A percentile compares a stretch with the other conserved stretches of the same genome.
These are phyloP conservation scores for Danionella cerebrum DNA, from an alignment of 2,113 vertebrate species.

Conservation along the genomic window DNA sequence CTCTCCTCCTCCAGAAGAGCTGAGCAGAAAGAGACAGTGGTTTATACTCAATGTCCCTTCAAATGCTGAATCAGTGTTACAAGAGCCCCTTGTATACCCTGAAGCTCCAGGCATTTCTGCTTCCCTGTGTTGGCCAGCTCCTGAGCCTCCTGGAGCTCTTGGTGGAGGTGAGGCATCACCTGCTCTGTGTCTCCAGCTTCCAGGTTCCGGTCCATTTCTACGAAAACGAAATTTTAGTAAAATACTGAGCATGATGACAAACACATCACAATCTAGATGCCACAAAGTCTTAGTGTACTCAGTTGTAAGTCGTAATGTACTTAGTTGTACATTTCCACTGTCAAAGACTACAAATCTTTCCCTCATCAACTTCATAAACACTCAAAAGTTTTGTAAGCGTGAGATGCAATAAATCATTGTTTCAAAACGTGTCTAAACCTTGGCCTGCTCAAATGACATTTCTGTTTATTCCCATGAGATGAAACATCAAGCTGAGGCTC, in stretches of 20 bases:
- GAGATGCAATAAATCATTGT: too few relatives aligned
- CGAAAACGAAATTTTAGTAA: slow-evolving; percentile 31
- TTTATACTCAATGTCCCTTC: background rate
- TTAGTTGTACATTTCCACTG: too few relatives aligned
- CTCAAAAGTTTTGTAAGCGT: too few relatives aligned
- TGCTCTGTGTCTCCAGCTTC: slow-evolving; percentile 83
- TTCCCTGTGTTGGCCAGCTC: slow-evolving; percentile 90
- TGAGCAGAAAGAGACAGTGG: slow-evolving; percentile 46
- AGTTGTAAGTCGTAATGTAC: too few relatives aligned
- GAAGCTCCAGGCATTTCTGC: slow-evolving; percentile 92
- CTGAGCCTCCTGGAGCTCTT: slow-evolving; percentile 89
- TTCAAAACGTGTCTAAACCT: too few relatives aligned
- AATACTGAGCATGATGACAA: background rate
- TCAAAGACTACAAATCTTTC: too few relatives aligned
- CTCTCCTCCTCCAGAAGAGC: slow-evolving; percentile 92
- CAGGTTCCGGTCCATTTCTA: slow-evolving; percentile 74
- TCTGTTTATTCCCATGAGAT: too few relatives aligned
- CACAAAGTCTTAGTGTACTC: too few relatives aligned
- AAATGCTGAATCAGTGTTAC: background rate
- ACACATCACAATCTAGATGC: too few relatives aligned
- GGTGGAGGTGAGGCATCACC: slow-evolving; percentile 87
- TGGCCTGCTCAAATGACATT: too few relatives aligned
- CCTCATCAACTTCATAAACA: too few relatives aligned
- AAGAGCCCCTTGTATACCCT: slow-evolving; percentile 68
- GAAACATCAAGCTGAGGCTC: too few relatives aligned